Percentiles rank a stretch among this genome's conserved stretches.
These are phyloP conservation scores for zebrafish (Danio rerio) DNA, from an alignment of 2,113 vertebrate genomes.

Conservation along the genomic window DNA sequence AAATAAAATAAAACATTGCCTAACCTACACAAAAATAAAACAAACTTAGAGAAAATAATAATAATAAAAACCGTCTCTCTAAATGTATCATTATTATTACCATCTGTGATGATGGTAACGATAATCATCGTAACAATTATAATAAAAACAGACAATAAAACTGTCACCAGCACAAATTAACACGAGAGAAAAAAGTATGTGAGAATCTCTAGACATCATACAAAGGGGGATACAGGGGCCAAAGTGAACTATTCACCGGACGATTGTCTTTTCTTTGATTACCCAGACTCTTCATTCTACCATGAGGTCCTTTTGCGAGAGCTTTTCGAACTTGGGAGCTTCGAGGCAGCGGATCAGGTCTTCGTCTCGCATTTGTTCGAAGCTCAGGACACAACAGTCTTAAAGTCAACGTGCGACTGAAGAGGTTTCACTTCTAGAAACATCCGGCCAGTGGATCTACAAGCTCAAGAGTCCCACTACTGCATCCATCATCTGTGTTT, in stretches of 20 bases:
- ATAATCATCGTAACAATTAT: constrained; percentile 72
- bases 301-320: constrained; percentile 44
- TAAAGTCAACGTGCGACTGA: constrained; percentile 63
- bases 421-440: constrained; percentile 40
- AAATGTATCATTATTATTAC: constrained; percentile 67
- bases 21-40: constrained; percentile 80
- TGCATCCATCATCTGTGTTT: constrained; percentile 1
- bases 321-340: constrained; percentile 8
- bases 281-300: constrained; percentile 63
- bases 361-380: constrained; percentile 64
- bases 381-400: constrained; percentile 68
- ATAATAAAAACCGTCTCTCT: constrained; percentile 68
- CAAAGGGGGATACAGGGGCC: constrained; percentile 77
- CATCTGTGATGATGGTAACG: constrained; percentile 70
- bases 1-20: constrained; percentile 79
- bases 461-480: constrained; percentile 15
- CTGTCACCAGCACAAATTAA: constrained; percentile 90
- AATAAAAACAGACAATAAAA: constrained; percentile 87
- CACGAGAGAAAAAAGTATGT: constrained; percentile 82
- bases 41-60: constrained; percentile 64
- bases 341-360: too few relatives aligned
- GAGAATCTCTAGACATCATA: constrained; percentile 82
- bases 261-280: constrained; percentile 76
- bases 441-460: background rate
- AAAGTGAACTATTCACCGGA: constrained; percentile 58